phyloP scores from a whole-genome alignment of 2,888 invertebrate species.

The Notodonta dromedarius region DNA sequence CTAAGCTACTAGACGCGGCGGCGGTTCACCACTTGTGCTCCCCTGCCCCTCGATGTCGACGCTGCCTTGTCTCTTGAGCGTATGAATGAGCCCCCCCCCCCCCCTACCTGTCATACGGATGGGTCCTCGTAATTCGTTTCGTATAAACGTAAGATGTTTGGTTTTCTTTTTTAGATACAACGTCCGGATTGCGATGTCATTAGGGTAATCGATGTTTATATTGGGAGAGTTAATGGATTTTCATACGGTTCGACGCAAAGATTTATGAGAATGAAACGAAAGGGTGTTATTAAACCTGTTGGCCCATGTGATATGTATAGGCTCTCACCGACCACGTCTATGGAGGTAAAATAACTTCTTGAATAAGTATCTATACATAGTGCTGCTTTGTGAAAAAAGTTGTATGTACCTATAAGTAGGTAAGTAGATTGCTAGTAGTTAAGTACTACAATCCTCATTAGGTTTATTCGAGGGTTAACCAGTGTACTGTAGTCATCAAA shows the following conservation, averaged over 20 bases:
- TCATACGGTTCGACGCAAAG: conserved; percentile 79
- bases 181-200: conserved; percentile 64
- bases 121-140: neutral
- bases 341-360: conserved; percentile 53
- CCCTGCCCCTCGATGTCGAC: too few relatives aligned
- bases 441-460: too few relatives aligned
- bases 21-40: too few relatives aligned
- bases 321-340: conserved; percentile 71
- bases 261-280: conserved; percentile 76
- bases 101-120: too few relatives aligned
- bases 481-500: too few relatives aligned
- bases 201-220: conserved; percentile 76
- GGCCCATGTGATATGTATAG: conserved; percentile 81
- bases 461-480: too few relatives aligned
- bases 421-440: too few relatives aligned
- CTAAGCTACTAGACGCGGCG: too few relatives aligned
- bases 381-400: too few relatives aligned
- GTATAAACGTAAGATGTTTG: neutral
- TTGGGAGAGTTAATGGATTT: conserved; percentile 82
- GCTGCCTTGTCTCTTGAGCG: too few relatives aligned
- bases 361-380: neutral
- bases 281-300: conserved; percentile 80
- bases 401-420: too few relatives aligned
- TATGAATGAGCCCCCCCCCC: too few relatives aligned
- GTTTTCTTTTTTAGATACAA: conserved; percentile 41